These are phyloP conservation scores for Trichomycterus rosablanca DNA, from an alignment of 2,113 vertebrate genomes.

Conservation along the genomic window DNA sequence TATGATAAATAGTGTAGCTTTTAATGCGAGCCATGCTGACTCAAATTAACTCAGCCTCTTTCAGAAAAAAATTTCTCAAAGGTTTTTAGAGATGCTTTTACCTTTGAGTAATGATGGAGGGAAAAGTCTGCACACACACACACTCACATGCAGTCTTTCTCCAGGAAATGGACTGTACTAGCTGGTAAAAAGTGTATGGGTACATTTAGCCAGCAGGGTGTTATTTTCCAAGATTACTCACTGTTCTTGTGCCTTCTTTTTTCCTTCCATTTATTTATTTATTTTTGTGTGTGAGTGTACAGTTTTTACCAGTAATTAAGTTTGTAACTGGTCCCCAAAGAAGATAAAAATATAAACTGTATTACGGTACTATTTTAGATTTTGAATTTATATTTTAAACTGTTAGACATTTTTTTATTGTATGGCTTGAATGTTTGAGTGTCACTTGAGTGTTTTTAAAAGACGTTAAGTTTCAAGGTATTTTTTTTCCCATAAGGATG, in stretches of 20 bases:
- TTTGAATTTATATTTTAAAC: too few species aligned
- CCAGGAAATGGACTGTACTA: background rate
- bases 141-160: background rate
- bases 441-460: too few species aligned
- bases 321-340: too few species aligned
- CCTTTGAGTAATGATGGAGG: background rate
- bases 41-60: background rate
- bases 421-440: too few species aligned
- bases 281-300: background rate
- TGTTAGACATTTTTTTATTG: too few species aligned
- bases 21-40: background rate
- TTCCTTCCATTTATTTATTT: background rate
- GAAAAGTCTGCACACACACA: background rate
- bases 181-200: background rate
- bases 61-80: background rate
- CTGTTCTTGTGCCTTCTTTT: background rate
- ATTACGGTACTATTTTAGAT: too few species aligned
- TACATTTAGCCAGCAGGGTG: constrained; percentile 8
- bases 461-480: too few species aligned
- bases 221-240: constrained; percentile 12
- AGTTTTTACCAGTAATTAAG: too few species aligned
- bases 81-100: background rate
- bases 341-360: too few species aligned
- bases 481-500: too few species aligned
- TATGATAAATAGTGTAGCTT: background rate